Base-by-base conservation (phyloP, 1,140 invertebrate species). In the Ooceraea biroi region DNA sequence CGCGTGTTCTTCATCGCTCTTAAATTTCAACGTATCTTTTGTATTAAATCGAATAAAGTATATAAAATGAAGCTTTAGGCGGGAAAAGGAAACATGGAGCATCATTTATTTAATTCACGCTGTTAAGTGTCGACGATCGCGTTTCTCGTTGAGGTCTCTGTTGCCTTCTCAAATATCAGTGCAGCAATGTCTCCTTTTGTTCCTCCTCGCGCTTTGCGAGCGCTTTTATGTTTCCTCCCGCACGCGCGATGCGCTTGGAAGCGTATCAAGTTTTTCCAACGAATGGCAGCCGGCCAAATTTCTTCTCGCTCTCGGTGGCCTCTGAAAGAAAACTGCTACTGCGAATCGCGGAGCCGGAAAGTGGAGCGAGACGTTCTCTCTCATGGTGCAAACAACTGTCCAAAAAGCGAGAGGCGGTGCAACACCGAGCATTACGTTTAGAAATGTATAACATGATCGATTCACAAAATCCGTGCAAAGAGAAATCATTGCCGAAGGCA, bases 301-400 rank as follows among this genome's bases (percentile, higher is more conserved):
- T 27, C 19, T 85, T 83, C 4, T 65, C 55, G 68, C 55, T 82
- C 61, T 30, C 66, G 66, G 22, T 80, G 22, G 57, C 36, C 7
- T 25, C 60, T 55, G 46, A 52, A 71, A 72, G n/a, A 44, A 57
- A 41, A n/a, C n/a, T n/a, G n/a, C n/a, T n/a, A n/a, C n/a, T 50
- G 1, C 22, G 19, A 36, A 46, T 86, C 25, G 50, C 55, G 82
- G 82, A 60, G 36, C 30, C 30, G 60, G 58, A 58, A 85, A 86
- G 60, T 85, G 46, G 46, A 85, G 72, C 76, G 48, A 27, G 12
- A 41, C 14, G 0, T 61, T 74, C n/a, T 55, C 5, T 19, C 0
- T 19, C 5, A 10, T 19, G 8, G 5, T 61, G 36, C 36, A 61
- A 61, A 30, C 25, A 48, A 74, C 11, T 12, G 66, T 48, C 22